These are phyloP conservation scores for Euzetes globulus DNA, from an alignment of 2,888 invertebrate genomes.

Conservation along the genomic window DNA sequence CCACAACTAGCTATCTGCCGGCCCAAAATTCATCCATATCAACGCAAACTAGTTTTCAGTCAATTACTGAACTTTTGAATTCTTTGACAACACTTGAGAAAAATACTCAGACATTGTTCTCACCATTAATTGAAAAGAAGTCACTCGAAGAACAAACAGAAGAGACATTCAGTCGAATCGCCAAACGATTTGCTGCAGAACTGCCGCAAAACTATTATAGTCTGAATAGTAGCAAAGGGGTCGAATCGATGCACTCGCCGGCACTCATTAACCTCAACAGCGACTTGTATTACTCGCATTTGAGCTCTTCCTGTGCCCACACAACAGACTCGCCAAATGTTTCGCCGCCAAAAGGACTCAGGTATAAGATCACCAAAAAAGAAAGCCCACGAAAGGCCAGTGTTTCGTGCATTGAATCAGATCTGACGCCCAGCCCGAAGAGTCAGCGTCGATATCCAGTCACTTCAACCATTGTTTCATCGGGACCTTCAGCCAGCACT, in stretches of 20 bases:
- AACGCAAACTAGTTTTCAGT: constrained; percentile 41
- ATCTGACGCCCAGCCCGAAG: constrained; percentile 21
- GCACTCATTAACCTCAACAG: constrained; percentile 4
- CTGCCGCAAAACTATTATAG: constrained; percentile 4
- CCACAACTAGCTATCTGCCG: constrained; percentile 19
- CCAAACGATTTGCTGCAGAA: constrained; percentile 19
- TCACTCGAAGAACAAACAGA: constrained; percentile 1
- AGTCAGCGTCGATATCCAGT: constrained; percentile 11
- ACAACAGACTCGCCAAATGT: neutral
- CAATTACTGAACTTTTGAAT: constrained; percentile 37
- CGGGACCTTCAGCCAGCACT: constrained; percentile 5
- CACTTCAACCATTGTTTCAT: neutral
- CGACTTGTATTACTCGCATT: neutral
- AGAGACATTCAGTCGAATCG: constrained; percentile 21
- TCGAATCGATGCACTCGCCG: neutral
- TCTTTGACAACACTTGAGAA: neutral
- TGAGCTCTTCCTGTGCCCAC: neutral
- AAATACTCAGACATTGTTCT: constrained; percentile 15
- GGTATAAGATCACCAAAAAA: constrained; percentile 19
- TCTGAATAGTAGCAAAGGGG: neutral
- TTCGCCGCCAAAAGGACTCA: constrained; percentile 20
- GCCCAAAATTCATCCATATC: constrained; percentile 35
- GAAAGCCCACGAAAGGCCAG: constrained; percentile 32
- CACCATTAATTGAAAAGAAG: constrained; percentile 2
- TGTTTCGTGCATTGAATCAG: constrained; percentile 30